Evolutionary conservation across 2,888 invertebrate genomes (phyloP).

Genomic region (Dastarcus helophoroides): DNA sequence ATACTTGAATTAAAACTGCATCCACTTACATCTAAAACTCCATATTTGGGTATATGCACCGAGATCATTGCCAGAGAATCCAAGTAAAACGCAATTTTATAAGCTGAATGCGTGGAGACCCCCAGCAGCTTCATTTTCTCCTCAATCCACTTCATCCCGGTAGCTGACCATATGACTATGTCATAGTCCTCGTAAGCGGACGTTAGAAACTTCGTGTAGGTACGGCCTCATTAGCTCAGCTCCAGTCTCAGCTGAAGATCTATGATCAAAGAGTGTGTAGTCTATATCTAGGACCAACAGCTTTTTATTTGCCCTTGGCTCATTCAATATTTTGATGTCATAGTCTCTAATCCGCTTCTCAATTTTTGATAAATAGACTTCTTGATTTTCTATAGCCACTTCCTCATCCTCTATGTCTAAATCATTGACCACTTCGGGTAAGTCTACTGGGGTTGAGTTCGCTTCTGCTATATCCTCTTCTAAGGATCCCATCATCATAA

Average conservation of each 20-base stretch:
- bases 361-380: slow-evolving; percentile 66
- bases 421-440: slow-evolving; percentile 83
- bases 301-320: slow-evolving; percentile 75
- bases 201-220: slow-evolving; percentile 86
- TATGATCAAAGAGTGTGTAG: slow-evolving; percentile 92
- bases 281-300: slow-evolving; percentile 90
- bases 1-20: not conserved
- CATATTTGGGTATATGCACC: slow-evolving; percentile 40
- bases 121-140: slow-evolving; percentile 92
- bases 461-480: slow-evolving; percentile 86
- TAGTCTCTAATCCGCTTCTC: slow-evolving; percentile 75
- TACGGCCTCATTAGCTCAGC: slow-evolving; percentile 86
- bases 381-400: slow-evolving; percentile 53
- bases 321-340: slow-evolving; percentile 68
- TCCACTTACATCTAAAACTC: slow-evolving; percentile 10
- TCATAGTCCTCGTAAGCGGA: slow-evolving; percentile 84
- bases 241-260: slow-evolving; percentile 80
- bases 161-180: slow-evolving; percentile 97
- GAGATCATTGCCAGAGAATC: slow-evolving; percentile 93
- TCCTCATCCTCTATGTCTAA: slow-evolving; percentile 85
- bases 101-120: slow-evolving; percentile 67
- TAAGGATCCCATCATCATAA: slow-evolving; percentile 95
- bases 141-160: slow-evolving; percentile 97
- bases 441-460: slow-evolving; percentile 64
- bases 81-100: slow-evolving; percentile 86